Percentiles rank a stretch among this genome's conserved stretches.
Evolutionary conservation across 2,888 invertebrate species (phyloP).

Genomic region (Deilephila porcellus): DNA sequence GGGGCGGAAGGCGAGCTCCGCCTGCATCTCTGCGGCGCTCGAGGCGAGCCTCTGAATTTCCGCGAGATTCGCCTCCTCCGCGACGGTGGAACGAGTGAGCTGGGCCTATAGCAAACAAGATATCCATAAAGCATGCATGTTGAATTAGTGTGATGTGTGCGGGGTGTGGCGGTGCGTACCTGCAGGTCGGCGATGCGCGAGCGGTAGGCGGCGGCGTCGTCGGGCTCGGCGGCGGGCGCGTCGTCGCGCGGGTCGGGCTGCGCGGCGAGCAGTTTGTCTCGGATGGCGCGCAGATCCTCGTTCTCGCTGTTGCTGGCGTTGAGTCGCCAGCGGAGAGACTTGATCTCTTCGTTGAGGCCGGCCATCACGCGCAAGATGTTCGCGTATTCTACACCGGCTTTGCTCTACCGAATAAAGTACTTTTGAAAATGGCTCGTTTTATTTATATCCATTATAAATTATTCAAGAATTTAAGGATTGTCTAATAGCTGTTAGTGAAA

Average conservation of each 20-base stretch:
- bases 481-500: no score
- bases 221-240: constrained; percentile 49
- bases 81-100: constrained; percentile 72
- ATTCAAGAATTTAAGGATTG: neutral
- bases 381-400: constrained; percentile 75
- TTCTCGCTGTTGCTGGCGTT: constrained; percentile 57
- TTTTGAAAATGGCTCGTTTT: neutral
- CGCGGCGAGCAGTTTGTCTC: constrained; percentile 75
- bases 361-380: constrained; percentile 78
- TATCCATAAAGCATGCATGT: neutral
- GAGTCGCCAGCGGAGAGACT: constrained; percentile 69
- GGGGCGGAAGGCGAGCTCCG: constrained; percentile 85
- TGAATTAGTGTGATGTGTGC: neutral
- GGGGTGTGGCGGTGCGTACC: constrained; percentile 48
- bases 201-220: constrained; percentile 61
- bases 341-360: constrained; percentile 79
- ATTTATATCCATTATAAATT: neutral
- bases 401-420: constrained; percentile 53
- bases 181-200: constrained; percentile 70
- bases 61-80: constrained; percentile 84
- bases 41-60: constrained; percentile 84
- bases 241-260: constrained; percentile 54
- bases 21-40: constrained; percentile 80
- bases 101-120: constrained; percentile 60
- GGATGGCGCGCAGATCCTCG: constrained; percentile 67